Base-by-base conservation (phyloP, 1,140 invertebrate genomes). In the Drosophila setifemur region DNA sequence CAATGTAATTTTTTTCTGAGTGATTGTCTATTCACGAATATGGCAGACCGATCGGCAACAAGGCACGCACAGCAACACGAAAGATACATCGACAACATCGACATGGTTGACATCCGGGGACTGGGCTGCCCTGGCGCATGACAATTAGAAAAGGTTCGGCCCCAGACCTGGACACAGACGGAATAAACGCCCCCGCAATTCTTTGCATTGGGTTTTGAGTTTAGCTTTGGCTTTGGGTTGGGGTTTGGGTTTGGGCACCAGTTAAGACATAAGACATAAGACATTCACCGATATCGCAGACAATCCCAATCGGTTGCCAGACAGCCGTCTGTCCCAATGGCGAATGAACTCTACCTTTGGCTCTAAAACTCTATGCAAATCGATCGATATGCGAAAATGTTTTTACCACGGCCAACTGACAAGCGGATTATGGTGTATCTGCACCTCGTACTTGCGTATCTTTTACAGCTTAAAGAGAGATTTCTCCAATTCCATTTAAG, bases 131-230 rank as follows among this genome's bases (percentile, higher is more conserved):
- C 48, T 35, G 47, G 42, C 67, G 79, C 79, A 85, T 85, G 70
- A 86, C 75, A 85, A 85, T 85, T 85, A 86, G 79, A 85, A 85
- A 72, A 66, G 21, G 64, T 63, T 50, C 53, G 39, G 55, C 48
- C 49, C 40, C 16, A 43, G 43, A 57, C 26, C 35, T 26, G 43
- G 25, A 35, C 37, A 29, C 35, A 57, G 14, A 43, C 8, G 9
- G 21, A 3, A 18, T 16, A 16, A 29, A 26, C 39, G 70, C 66
- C 26, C 49, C 45, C 50, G 31, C 39, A 40, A 8, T 28, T 44
- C 33, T 31, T 31, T 12, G 50, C 16, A 2, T 7, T 29, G 6
- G 49, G 14, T 9, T 21, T 21, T 23, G 31, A 14, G n/a, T n/a
- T n/a, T n/a, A n/a, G n/a, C n/a, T n/a, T n/a, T n/a, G n/a, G n/a